A percentile compares a stretch with the other conserved stretches of the same genome.
phyloP scores from a whole-genome alignment of 37 sponge, comb jelly and placozoan species.

The Ephydatia muelleri region DNA sequence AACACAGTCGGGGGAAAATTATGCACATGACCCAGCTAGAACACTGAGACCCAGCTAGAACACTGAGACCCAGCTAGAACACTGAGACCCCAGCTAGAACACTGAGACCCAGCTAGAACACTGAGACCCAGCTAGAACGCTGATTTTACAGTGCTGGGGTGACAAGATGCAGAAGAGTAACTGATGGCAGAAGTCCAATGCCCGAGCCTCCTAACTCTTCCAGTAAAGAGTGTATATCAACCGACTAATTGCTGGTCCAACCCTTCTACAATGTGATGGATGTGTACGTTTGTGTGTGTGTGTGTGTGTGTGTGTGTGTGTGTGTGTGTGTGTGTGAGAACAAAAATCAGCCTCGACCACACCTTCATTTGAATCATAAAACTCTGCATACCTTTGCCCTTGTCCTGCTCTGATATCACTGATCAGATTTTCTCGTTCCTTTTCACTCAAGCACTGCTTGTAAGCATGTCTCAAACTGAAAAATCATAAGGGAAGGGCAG shows the following conservation, averaged over 20 bases:
- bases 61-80: too few species aligned
- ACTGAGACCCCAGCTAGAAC: too few species aligned
- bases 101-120: too few species aligned
- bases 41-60: too few species aligned
- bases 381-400: slow-evolving; percentile 3
- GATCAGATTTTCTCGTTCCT: slow-evolving; percentile 39
- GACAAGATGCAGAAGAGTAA: too few species aligned
- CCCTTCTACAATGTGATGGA: slow-evolving; percentile 31
- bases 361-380: background rate
- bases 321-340: background rate
- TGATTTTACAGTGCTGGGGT: too few species aligned
- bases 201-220: slow-evolving; percentile 24
- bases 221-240: slow-evolving; percentile 44
- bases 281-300: too few species aligned
- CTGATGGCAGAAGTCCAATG: too few species aligned
- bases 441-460: slow-evolving; percentile 18
- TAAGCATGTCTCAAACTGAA: slow-evolving; percentile 58
- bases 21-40: too few species aligned
- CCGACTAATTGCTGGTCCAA: slow-evolving; percentile 26
- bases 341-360: background rate
- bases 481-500: too few species aligned
- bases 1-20: too few species aligned
- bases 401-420: slow-evolving; percentile 30
- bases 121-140: too few species aligned
- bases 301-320: background rate